Conservation (phyloP, 2,797 vertebrate species). For the Antrozous pallidus region DNA sequence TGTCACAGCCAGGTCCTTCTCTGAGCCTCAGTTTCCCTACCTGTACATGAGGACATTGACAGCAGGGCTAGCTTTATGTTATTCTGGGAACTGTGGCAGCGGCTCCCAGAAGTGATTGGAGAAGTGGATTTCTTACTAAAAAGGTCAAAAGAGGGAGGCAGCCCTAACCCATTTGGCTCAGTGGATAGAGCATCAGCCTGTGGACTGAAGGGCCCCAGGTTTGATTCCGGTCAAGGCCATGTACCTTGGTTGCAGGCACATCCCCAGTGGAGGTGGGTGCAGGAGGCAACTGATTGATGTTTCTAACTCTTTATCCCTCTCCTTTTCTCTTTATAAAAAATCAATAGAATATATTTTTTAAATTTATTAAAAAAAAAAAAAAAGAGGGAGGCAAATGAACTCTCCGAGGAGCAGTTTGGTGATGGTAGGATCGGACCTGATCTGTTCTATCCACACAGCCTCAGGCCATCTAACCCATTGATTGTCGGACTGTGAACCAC, state of each 20-base stretch:
- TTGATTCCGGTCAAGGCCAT: too few relatives aligned
- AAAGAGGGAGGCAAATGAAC: neutral
- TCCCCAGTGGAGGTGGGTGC: too few relatives aligned
- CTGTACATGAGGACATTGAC: fast-evolving
- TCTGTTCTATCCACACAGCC: fast-evolving
- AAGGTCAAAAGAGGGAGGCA: neutral
- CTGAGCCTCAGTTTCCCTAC: neutral
- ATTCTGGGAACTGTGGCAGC: neutral
- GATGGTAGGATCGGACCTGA: neutral
- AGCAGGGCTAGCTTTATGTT: neutral
- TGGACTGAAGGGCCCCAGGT: too few relatives aligned
- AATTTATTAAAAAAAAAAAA: too few relatives aligned
- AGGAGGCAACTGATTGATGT: too few relatives aligned
- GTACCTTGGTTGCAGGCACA: too few relatives aligned
- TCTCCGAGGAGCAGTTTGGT: neutral
- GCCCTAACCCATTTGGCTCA: too few relatives aligned
- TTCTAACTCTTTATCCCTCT: too few relatives aligned
- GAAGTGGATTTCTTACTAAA: neutral
- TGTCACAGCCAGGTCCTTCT: too few relatives aligned
- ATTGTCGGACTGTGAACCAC: neutral
- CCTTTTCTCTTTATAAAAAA: too few relatives aligned
- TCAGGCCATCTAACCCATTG: neutral
- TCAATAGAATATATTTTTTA: too few relatives aligned
- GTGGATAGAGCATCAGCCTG: too few relatives aligned
- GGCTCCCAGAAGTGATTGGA: neutral